Evolutionary conservation across 2,888 invertebrate species (phyloP).

Genomic region (Plebejus anna): DNA sequence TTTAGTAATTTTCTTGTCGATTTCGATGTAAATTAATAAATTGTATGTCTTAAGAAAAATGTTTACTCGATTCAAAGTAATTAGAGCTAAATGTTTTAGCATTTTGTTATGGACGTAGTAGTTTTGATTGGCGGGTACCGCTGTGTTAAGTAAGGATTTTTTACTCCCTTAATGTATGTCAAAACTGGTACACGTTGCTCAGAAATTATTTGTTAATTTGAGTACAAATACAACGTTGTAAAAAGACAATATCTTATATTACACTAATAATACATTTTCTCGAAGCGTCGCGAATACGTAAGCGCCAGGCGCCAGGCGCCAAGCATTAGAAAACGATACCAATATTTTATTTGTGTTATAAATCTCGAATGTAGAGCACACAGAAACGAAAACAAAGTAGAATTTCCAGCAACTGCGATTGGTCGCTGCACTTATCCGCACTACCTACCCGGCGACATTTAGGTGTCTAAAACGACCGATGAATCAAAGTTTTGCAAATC

Average conservation of each 20-base stretch:
- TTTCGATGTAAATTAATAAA: slow-evolving; percentile 1
- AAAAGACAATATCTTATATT: no score
- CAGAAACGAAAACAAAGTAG: neutral
- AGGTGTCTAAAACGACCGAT: slow-evolving; percentile 5
- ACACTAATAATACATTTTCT: neutral
- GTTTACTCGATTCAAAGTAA: neutral
- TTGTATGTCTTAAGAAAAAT: slow-evolving; percentile 1
- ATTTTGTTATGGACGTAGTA: neutral
- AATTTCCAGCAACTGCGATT: neutral
- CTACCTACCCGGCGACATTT: neutral
- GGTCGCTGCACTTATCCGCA: neutral
- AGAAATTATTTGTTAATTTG: neutral
- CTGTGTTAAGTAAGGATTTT: neutral
- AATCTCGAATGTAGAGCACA: neutral
- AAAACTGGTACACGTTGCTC: neutral
- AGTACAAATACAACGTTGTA: no score
- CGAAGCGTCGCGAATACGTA: neutral
- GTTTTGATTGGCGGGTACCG: slow-evolving; percentile 8
- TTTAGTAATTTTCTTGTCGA: slow-evolving; percentile 21
- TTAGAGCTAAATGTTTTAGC: neutral
- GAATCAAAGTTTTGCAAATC: slow-evolving; percentile 22
- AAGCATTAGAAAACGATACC: neutral
- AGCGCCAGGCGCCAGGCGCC: neutral
- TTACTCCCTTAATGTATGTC: neutral
- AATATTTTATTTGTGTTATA: neutral